Base-by-base conservation (phyloP, 2,797 vertebrate species). In the Bufotes viridis region DNA sequence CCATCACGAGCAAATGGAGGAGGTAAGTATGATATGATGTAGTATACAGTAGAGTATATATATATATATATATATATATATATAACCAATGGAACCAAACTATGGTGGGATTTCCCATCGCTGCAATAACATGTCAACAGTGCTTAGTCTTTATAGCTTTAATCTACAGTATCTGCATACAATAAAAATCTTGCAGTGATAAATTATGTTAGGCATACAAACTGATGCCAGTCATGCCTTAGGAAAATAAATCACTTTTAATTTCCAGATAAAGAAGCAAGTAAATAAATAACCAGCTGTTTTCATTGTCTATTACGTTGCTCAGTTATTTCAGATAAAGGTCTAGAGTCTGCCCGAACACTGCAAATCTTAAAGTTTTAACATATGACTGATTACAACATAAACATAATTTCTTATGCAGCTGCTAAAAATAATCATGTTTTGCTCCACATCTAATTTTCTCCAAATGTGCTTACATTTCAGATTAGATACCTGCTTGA, bases 351-450 rank as follows among this genome's bases (percentile, higher is more conserved):
- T 75, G 57, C 29, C 72, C 42, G 70, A 75, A 75, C 57, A 84
- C 34, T 14, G 26, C 8, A 57, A 84, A 75, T 84, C 24, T 20
- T 53, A 65, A 65, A 78, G 74, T 76, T 85, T 85, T 85, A 65
- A 85, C 74, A 65, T 85, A 76, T 84, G 82, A 84, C 74, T 85
- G 84, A 85, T 78, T 76, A 82, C 18, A 83, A 65, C 72, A 87
- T 49, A 83, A 87, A 83, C 60, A 78, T 82, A 74, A 87, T 87
- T 82, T 87, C 86, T 82, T 78, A 55, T 65, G 81, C 80, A 67
- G 81, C 86, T 57, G 26, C 80, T 87, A 75, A 87, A 87, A 87
- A 87, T 87, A 82, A 83, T 87, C 86, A 76, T 87, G 86, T 87
- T 87, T 87, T 87, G 42, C 61, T 87, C 86, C 53, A 34, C 58